phyloP scores from a whole-genome alignment of 2,113 vertebrate genomes.

The Cercocebus atys region DNA sequence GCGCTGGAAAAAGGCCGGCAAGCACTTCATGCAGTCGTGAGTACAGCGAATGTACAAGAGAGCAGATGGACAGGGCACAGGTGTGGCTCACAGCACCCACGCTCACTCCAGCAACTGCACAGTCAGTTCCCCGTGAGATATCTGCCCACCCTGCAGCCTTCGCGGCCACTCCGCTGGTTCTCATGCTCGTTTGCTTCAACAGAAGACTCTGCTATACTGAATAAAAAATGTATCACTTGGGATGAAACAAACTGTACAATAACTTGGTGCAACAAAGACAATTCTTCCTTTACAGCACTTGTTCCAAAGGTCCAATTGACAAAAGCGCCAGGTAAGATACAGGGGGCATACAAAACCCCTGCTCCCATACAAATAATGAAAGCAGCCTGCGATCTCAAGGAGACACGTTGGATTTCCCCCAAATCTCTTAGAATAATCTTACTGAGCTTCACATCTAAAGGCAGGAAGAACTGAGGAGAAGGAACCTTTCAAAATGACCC shows the following conservation, averaged over 20 bases:
- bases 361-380: neutral
- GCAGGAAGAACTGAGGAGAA: too few relatives aligned
- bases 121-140: fast-evolving
- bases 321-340: fast-evolving
- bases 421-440: too few relatives aligned
- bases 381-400: too few relatives aligned
- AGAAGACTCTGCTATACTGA: neutral
- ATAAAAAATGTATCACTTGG: neutral
- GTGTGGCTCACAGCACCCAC: neutral
- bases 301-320: neutral
- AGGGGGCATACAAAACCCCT: neutral
- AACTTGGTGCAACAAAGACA: fast-evolving
- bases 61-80: too few relatives aligned
- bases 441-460: neutral
- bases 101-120: fast-evolving
- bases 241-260: neutral
- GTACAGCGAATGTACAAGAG: too few relatives aligned
- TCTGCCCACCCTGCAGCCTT: fast-evolving
- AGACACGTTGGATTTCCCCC: fast-evolving
- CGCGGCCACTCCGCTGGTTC: fast-evolving
- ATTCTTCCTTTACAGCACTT: too few relatives aligned
- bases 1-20: neutral
- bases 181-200: fast-evolving
- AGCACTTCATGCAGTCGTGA: fast-evolving
- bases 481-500: too few relatives aligned